These are phyloP conservation scores for Terebella lapidaria DNA, from an alignment of 2,888 invertebrate genomes.

Conservation along the genomic window DNA sequence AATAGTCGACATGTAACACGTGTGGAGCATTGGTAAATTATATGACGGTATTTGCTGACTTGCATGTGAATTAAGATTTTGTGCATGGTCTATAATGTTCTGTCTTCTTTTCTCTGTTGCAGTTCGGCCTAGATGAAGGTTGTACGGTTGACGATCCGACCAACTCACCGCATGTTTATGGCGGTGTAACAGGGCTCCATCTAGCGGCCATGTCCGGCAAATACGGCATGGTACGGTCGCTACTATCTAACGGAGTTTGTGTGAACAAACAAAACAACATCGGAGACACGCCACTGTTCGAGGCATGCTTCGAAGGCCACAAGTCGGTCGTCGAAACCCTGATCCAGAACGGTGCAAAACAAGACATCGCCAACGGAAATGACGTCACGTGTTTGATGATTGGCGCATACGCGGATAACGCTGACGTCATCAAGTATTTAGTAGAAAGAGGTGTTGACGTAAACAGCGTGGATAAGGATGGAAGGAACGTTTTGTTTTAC, in stretches of 20 bases:
- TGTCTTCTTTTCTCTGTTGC: slow-evolving; percentile 2
- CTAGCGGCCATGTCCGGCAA: slow-evolving; percentile 24
- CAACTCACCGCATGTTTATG: slow-evolving; percentile 15
- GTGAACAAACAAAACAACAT: slow-evolving; percentile 13
- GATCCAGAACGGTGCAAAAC: slow-evolving; percentile 14
- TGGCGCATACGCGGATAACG: slow-evolving; percentile 23
- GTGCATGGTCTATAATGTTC: no score
- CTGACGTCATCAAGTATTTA: slow-evolving; percentile 20
- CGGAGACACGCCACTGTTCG: slow-evolving; percentile 22
- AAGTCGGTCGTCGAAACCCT: slow-evolving; percentile 16
- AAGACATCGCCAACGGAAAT: slow-evolving; percentile 13
- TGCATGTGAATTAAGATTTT: no score
- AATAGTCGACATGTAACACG: no score
- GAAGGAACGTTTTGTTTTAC: slow-evolving; percentile 26
- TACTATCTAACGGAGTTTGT: slow-evolving; percentile 19
- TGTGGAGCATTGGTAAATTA: no score
- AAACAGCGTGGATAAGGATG: slow-evolving; percentile 19
- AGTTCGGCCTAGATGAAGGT: slow-evolving; percentile 19
- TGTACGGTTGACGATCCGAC: slow-evolving; percentile 19
- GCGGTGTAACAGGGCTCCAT: slow-evolving; percentile 21
- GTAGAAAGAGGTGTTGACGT: slow-evolving; percentile 15
- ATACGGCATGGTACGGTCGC: slow-evolving; percentile 19
- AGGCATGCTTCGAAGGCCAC: slow-evolving; percentile 27
- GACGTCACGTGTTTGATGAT: slow-evolving; percentile 24
- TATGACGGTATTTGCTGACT: no score